phyloP scores from a whole-genome alignment of 1,140 invertebrate genomes.

The Mamestra configurata region DNA sequence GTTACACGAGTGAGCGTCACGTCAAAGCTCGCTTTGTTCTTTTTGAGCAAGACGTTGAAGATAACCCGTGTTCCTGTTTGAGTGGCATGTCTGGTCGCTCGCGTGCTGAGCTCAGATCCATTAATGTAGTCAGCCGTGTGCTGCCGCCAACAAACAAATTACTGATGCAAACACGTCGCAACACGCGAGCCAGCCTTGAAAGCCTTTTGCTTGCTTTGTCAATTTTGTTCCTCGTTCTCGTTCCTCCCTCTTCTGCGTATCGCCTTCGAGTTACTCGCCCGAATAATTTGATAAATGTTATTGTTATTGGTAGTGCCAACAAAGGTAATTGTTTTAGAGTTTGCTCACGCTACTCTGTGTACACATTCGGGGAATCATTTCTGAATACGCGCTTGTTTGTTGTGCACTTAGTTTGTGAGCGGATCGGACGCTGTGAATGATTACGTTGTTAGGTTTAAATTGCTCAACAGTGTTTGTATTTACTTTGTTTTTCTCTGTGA shows the following conservation, averaged over 20 bases:
- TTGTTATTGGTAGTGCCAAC: slow-evolving; percentile 80
- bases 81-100: slow-evolving; percentile 67
- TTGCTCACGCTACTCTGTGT: slow-evolving; percentile 67
- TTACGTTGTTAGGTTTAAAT: slow-evolving; percentile 23
- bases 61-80: slow-evolving; percentile 48
- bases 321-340: slow-evolving; percentile 75
- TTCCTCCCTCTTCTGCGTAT: slow-evolving; percentile 57
- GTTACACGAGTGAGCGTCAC: slow-evolving; percentile 27
- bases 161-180: slow-evolving; percentile 85
- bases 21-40: slow-evolving; percentile 49
- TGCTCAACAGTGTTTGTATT: slow-evolving; percentile 24
- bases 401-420: slow-evolving; percentile 36
- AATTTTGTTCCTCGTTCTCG: slow-evolving; percentile 72
- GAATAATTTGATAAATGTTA: slow-evolving; percentile 85
- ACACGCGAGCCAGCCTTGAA: slow-evolving; percentile 81
- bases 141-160: slow-evolving; percentile 86
- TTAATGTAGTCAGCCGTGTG: slow-evolving; percentile 82
- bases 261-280: slow-evolving; percentile 65
- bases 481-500: neutral
- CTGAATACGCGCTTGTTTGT: slow-evolving; percentile 39
- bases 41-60: slow-evolving; percentile 44
- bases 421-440: slow-evolving; percentile 13
- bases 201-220: slow-evolving; percentile 86
- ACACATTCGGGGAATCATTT: slow-evolving; percentile 52
- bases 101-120: slow-evolving; percentile 79